A percentile compares a stretch with the other conserved stretches of the same genome.
phyloP scores from a whole-genome alignment of 2,113 vertebrate species.

The Antechinus flavipes region DNA sequence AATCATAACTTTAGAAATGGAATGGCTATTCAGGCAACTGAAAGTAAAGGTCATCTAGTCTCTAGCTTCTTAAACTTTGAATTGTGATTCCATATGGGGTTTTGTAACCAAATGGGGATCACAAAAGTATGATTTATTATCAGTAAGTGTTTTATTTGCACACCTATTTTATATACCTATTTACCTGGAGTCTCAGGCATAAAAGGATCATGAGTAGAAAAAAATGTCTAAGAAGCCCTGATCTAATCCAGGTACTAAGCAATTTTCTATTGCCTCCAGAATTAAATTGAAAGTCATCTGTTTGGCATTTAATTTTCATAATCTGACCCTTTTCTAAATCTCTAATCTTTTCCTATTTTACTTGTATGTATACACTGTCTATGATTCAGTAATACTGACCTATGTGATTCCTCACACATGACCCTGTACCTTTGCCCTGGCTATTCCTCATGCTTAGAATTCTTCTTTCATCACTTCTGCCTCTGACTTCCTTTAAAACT shows the following conservation, averaged over 20 bases:
- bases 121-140: too few relatives aligned
- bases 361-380: not conserved
- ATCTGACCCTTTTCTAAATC: not conserved
- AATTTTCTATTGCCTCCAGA: not conserved
- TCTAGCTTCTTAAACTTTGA: too few relatives aligned
- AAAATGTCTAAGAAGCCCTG: too few relatives aligned
- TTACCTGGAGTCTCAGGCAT: too few relatives aligned
- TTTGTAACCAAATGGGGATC: too few relatives aligned
- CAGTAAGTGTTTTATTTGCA: too few relatives aligned
- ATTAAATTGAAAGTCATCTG: not conserved
- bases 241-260: not conserved
- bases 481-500: not conserved
- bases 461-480: not conserved
- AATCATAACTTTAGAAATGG: not conserved
- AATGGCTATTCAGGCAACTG: not conserved
- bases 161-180: too few relatives aligned
- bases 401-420: not conserved
- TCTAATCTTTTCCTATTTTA: not conserved
- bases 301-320: not conserved
- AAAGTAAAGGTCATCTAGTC: not conserved
- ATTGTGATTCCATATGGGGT: too few relatives aligned
- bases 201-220: too few relatives aligned
- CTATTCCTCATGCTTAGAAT: not conserved
- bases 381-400: not conserved
- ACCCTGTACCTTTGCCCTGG: not conserved